Conservation (phyloP, 2,113 vertebrate genomes). For the Spermophilus dauricus region DNA sequence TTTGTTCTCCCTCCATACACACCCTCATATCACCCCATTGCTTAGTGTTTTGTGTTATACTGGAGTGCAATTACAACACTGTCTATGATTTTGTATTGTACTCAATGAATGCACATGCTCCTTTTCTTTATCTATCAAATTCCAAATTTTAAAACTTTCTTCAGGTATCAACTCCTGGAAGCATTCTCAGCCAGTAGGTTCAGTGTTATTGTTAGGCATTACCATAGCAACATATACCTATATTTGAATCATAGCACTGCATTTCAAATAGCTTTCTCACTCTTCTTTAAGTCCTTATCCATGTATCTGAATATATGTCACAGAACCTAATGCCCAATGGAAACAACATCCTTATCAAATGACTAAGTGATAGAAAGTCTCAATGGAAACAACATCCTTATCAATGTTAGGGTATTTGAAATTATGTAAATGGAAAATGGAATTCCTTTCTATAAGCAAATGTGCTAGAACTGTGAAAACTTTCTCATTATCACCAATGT, state of each 20-base stretch:
- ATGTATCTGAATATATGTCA: neutral
- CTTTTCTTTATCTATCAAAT: neutral
- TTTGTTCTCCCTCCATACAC: no score
- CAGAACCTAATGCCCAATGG: neutral
- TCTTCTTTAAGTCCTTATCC: neutral
- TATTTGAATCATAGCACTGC: neutral
- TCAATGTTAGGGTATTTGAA: neutral
- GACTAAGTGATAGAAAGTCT: neutral
- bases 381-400: no score
- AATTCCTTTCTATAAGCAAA: neutral
- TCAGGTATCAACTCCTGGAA: neutral
- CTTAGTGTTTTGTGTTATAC: neutral
- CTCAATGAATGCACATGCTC: neutral
- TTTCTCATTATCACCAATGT: neutral
- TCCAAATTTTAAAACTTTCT: neutral
- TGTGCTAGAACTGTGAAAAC: neutral
- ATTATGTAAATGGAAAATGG: neutral
- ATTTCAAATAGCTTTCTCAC: neutral
- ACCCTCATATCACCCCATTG: no score
- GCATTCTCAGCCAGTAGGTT: neutral
- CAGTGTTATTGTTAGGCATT: neutral
- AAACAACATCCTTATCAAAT: neutral
- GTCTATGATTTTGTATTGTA: neutral
- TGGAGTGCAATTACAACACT: neutral
- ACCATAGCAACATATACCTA: neutral